Base-by-base conservation (phyloP, 2,797 vertebrate species). In the Crypturellus tataupa region DNA sequence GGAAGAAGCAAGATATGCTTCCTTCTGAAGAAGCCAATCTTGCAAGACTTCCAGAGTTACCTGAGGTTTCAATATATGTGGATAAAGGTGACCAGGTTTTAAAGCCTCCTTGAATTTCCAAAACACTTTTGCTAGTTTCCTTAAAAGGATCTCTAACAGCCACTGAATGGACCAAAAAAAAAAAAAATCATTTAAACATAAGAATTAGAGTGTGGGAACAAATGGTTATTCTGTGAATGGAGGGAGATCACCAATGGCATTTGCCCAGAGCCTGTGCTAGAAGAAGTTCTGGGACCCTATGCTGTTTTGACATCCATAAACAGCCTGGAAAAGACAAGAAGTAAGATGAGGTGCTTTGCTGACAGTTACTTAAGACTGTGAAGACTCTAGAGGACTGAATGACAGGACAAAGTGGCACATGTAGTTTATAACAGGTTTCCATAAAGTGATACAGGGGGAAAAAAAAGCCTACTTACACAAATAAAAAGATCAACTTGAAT, bases 181-280 rank as follows among this genome's bases (percentile, higher is more conserved):
- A 49, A 42, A 29, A 29, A 19, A 25, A 69, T 37, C 40, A 65
- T 44, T 69, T 59, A 33, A 86, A 83, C 1, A 12, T 29, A 40
- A 10, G 2, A 77, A 67, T 49, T 63, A 24, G 23, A 58, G 4
- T 0, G 0, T 4, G 17, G 44, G 6, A 65, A 9, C 62, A 76
- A 87, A 55, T 21, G 80, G 10, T 7, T 42, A 6, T 58, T 87
- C 0, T 0, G 8, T 35, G 4, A 79, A n/a, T 3, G 13, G 17
- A 47, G 3, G 3, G 16, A 13, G 2, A 17, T 42, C 27, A 44
- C 27, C 14, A 58, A 2, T 4, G 11, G 23, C 76, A 81, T 58
- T 47, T 9, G 25, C 60, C 21, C 63, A 71, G 58, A 75, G 10
- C 10, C 8, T 65, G 25, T 24, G 20, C 24, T 72, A 0, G 0